Base-by-base conservation (phyloP, 1,140 invertebrate species). In the Nomia melanderi region DNA sequence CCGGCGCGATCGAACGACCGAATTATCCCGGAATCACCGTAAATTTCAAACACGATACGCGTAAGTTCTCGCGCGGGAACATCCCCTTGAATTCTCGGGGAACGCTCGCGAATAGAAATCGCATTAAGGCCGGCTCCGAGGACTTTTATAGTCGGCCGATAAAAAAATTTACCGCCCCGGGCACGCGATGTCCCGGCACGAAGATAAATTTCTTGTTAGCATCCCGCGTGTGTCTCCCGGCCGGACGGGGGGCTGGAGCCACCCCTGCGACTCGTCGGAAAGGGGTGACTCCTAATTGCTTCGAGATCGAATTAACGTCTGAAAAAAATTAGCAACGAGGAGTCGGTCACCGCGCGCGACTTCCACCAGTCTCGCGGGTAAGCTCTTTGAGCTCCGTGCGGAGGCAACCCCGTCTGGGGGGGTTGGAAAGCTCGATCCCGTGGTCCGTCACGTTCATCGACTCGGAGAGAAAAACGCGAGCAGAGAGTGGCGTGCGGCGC, bases 91-190 rank as follows among this genome's bases (percentile, higher is more conserved):
- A 33, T 33, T 33, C 29, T 29, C 5, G 14, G 20, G 23, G 63
- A 60, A 63, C 71, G 20, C n/a, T 31, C 36, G 44, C 78, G 62
- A 77, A 77, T 77, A 77, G 67, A 72, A 81, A 67, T 81, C 69
- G 78, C 62, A 66, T 82, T 82, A 72, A 47, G 41, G 33, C 23
- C 56, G 27, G 53, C 47, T 60, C 29, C 36, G 62, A 20, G 80
- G 23, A 67, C 41, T 56, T 82, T 77, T 71, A 50, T 53, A 79
- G 66, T 50, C 36, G 56, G 39, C n/a, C 31, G 67, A 62, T 77
- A 82, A 81, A 82, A 72, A 77, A 67, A 82, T 82, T 77, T 81
- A 81, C 57, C 39, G 62, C 56, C 47, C 14, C 14, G 23, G n/a
- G 60, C 63, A 44, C 62, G 62, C 66, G 57, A 63, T 79, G 59